Evolutionary conservation across 2,888 invertebrate species (phyloP), one percentile per base, ranked within the genome.

Genomic region (Melinaea menophilus): DNA sequence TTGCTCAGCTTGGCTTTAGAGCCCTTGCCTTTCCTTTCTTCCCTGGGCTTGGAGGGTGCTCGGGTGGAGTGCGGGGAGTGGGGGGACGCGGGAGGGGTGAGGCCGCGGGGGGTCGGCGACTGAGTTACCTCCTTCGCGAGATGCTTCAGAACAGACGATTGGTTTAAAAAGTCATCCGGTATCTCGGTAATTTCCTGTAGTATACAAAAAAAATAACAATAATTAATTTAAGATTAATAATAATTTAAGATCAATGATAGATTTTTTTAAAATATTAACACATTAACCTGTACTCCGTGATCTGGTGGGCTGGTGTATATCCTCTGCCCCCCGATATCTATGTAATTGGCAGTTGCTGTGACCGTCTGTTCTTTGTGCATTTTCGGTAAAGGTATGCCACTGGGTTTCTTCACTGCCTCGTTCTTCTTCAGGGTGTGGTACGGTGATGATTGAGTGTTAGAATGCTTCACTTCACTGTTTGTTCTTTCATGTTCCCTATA

Each of bases 71-170:
- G 85, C 4, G 80, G 79, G 2, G 81, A 77, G 64, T 81, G 85
- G 4, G 85, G 86, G 2, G 84, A 82, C 2, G 85, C 79, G 37
- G 86, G 85, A 0, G 88, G 86, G 0, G 87, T 82, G 48, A 80
- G 77, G 0, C 82, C 84, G 55, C 82, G 84, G 1, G 87, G 85
- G 1, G 82, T 79, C 2, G 90, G 90, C 4, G 88, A 87, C 73
- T 85, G 85, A 0, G 89, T 87, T 62, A 95, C 95, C 86, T 96
- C 96, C 86, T 95, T 95, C 22, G 96, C 96, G 66, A 96, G 90
- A 84, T 96, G 96, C 82, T 96, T 96, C 73, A 96, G 84, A 35
- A 96, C 95, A 69, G 95, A 95, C 2, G 95, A 95, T 76, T 96
- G 95, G 81, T 93, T 95, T 13, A 96, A 90, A 77, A 95, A 96